Evolutionary conservation across 2,888 invertebrate genomes (phyloP).

Genomic region (Hesperia comma): DNA sequence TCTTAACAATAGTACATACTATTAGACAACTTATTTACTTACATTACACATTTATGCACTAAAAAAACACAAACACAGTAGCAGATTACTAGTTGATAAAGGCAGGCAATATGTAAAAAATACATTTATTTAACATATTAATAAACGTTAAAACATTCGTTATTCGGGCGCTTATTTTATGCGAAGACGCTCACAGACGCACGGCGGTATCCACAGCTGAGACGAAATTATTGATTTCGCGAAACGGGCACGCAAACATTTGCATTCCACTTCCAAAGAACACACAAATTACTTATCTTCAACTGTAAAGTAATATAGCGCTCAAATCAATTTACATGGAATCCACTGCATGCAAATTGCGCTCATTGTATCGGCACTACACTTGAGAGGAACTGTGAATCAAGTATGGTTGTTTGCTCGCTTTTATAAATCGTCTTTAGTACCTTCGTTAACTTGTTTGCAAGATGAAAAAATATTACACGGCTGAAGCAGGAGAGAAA

Average conservation of each 20-base stretch:
- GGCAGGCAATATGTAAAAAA: not conserved
- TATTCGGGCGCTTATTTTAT: slow-evolving; percentile 9
- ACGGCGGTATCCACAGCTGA: slow-evolving; percentile 50
- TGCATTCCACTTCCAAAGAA: slow-evolving; percentile 64
- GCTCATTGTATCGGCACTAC: slow-evolving; percentile 4
- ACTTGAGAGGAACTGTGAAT: not conserved
- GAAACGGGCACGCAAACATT: slow-evolving; percentile 68
- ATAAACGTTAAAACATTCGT: not conserved
- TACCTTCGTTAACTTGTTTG: not conserved
- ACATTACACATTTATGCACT: no score
- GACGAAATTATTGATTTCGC: slow-evolving; percentile 78
- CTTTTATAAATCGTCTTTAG: not conserved
- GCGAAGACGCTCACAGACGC: slow-evolving; percentile 7
- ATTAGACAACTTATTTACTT: no score
- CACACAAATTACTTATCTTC: slow-evolving; percentile 34
- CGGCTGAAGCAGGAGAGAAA: no score
- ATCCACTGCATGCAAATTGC: slow-evolving; percentile 10
- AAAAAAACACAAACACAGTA: no score
- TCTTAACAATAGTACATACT: no score
- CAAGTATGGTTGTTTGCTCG: not conserved
- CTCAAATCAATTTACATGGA: slow-evolving; percentile 22
- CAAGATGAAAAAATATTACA: no score
- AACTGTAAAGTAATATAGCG: slow-evolving; percentile 21
- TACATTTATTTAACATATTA: not conserved
- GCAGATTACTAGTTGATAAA: no score